Evolutionary conservation across 2,113 vertebrate species (phyloP), one percentile per base, ranked within the genome.

Genomic region (Tychaedon coryphoeus): DNA sequence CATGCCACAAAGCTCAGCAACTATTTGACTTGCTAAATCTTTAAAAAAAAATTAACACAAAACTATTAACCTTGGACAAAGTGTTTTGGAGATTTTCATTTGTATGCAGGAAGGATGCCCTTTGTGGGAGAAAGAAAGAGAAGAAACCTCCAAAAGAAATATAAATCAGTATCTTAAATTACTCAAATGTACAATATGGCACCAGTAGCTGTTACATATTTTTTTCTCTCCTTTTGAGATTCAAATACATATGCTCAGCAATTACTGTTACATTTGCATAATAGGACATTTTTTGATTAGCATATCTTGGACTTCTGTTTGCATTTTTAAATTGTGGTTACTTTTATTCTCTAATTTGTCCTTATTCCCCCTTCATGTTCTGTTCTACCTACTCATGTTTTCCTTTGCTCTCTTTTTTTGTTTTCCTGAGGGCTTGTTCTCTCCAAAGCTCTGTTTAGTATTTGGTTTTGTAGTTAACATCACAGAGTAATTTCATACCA

Each of bases 261-360:
- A 97, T 96, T 97, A 94, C 95, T 95, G 86, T 91, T 96, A 88
- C 70, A 34, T 48, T 95, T 94, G 92, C 78, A 97, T 95, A 94
- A 93, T 60, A 73, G 82, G 92, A 78, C 69, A 69, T 94, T 97
- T 95, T 86, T 72, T 75, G 60, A 97, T 97, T 98, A 94, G 80
- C 96, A 92, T 96, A 82, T 85, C 88, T 96, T 95, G 78, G 91
- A 93, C 86, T 92, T 94, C 66, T 74, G 73, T 92, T 95, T 90
- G 84, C 83, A 89, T 91, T 97, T 94, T 95, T 80, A 28, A 75
- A 76, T 29, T 56, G 47, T 88, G 88, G 86, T 92, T 96, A 82
- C 73, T 90, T 96, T 80, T 36, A 89, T 80, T 91, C 47, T 67
- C 24, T 89, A 72, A 78, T 91, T 92, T 93, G n/a, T 56, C 54